Percentiles rank a stretch among this genome's conserved stretches.
Conservation (phyloP, 2,113 vertebrate genomes). For the Myiozetetes cayanensis region DNA sequence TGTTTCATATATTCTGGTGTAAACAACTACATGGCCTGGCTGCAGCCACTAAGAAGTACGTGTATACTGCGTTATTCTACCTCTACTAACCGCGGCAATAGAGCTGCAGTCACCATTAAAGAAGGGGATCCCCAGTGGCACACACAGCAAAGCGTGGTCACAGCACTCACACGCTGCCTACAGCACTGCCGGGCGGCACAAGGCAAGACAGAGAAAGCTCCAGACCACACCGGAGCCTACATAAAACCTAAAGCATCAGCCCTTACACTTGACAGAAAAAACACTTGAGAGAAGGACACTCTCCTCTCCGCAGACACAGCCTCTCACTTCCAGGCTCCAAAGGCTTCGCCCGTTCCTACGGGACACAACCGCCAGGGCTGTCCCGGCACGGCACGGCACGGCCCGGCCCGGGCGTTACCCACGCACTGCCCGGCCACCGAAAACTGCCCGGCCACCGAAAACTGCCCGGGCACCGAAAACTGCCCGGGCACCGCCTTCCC, state of each 20-base stretch:
- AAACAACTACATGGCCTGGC: accelerated
- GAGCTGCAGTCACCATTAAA: accelerated
- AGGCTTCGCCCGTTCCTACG: accelerated
- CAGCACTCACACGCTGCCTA: too few relatives aligned
- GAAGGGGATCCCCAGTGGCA: accelerated
- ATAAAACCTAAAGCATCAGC: accelerated
- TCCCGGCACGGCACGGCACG: accelerated
- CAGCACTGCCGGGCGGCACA: neutral
- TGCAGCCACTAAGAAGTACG: neutral
- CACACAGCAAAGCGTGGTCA: accelerated
- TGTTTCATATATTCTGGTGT: accelerated
- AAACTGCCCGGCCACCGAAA: accelerated
- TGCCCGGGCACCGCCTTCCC: too few relatives aligned
- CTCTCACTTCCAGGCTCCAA: neutral
- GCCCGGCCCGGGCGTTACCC: accelerated
- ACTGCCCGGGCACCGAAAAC: accelerated
- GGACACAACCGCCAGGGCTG: accelerated
- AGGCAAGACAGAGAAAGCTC: neutral
- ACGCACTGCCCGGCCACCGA: too few relatives aligned
- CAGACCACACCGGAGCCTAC: accelerated
- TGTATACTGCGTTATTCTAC: accelerated
- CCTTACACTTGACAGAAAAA: accelerated
- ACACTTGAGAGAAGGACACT: accelerated
- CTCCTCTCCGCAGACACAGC: accelerated
- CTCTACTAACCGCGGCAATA: accelerated